A percentile compares a stretch with the other conserved stretches of the same genome.
Evolutionary conservation across 2,797 vertebrate genomes (phyloP).

Genomic region (Manis crassicaudata): DNA sequence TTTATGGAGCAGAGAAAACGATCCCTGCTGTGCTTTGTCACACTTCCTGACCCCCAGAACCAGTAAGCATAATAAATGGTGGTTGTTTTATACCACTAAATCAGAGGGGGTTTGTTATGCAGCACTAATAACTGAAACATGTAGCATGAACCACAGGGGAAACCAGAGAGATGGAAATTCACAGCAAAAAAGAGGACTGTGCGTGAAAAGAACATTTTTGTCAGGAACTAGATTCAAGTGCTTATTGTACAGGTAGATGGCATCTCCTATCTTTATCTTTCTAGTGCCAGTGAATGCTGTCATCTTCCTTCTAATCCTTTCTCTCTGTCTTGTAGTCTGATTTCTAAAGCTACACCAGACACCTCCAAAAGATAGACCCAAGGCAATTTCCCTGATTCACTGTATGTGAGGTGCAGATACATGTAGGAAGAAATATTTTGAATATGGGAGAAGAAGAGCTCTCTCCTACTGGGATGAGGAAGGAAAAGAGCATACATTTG

Average conservation of each 20-base stretch:
- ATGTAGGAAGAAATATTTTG: slow-evolving; percentile 8
- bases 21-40: background rate
- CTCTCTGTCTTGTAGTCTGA: background rate
- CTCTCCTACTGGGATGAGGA: background rate
- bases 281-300: background rate
- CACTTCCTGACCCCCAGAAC: background rate
- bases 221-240: slow-evolving; percentile 6
- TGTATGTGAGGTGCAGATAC: background rate
- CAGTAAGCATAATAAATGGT: background rate
- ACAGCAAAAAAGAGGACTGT: background rate
- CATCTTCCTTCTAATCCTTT: background rate
- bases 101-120: background rate
- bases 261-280: background rate
- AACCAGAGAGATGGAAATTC: slow-evolving; percentile 7
- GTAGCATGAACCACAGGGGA: background rate
- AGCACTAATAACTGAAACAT: slow-evolving; percentile 6
- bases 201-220: background rate
- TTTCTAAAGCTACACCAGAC: slow-evolving; percentile 18
- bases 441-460: slow-evolving; percentile 11
- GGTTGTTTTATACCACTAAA: background rate
- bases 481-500: background rate
- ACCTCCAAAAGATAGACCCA: slow-evolving; percentile 3
- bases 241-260: background rate
- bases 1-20: background rate
- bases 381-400: slow-evolving; percentile 38